These are phyloP conservation scores for Cryptus viduatorius DNA, from an alignment of 2,888 invertebrate genomes.

Conservation along the genomic window DNA sequence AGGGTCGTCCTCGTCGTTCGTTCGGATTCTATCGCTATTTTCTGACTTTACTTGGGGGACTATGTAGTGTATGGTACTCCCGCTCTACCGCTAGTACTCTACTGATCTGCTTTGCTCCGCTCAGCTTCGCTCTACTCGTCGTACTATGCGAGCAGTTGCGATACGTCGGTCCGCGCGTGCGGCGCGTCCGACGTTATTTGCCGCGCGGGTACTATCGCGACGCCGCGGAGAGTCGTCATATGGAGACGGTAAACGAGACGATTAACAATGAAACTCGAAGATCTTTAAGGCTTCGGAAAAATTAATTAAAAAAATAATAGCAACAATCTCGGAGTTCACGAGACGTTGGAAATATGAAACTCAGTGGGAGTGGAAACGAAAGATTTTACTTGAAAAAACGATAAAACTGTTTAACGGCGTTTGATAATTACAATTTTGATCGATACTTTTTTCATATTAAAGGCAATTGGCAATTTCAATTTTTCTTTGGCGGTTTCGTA, in stretches of 20 bases:
- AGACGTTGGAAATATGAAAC: too few relatives aligned
- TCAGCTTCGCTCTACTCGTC: conserved; percentile 43
- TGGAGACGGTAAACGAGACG: conserved; percentile 6
- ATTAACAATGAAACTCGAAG: background rate
- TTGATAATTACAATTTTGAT: too few relatives aligned
- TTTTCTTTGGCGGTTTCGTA: too few relatives aligned
- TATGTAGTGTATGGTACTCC: conserved; percentile 20
- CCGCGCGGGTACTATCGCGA: conserved; percentile 45
- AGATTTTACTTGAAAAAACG: too few relatives aligned
- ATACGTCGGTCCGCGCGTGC: conserved; percentile 58
- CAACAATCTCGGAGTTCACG: too few relatives aligned
- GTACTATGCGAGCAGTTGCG: conserved; percentile 5
- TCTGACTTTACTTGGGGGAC: conserved; percentile 5
- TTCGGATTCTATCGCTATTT: background rate
- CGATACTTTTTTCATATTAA: too few relatives aligned
- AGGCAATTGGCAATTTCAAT: too few relatives aligned
- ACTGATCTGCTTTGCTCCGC: conserved; percentile 54
- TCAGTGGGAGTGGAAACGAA: too few relatives aligned
- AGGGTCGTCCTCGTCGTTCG: conserved; percentile 26
- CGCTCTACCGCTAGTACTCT: conserved; percentile 47
- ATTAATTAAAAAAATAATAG: too few relatives aligned
- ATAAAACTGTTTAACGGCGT: too few relatives aligned
- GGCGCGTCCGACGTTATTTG: conserved; percentile 47
- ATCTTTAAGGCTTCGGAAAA: too few relatives aligned
- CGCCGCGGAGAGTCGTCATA: conserved; percentile 49